Base-by-base conservation (phyloP, 2,888 invertebrate genomes). In the Psococerastis gibbosa region DNA sequence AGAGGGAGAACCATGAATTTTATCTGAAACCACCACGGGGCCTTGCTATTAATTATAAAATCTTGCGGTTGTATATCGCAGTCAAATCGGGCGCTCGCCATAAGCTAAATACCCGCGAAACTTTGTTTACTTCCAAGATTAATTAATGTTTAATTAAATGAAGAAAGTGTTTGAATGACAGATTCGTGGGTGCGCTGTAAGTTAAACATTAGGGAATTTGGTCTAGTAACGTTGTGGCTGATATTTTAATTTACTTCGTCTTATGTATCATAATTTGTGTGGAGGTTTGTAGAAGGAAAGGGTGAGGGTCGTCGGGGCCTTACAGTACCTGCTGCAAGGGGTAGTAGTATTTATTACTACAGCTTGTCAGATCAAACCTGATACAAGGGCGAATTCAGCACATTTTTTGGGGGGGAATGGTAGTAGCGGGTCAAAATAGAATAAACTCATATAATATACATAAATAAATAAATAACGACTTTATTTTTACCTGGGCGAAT, bases 141-240 rank as follows among this genome's bases (percentile, higher is more conserved):
- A 38, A 38, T 38, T 38, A 38, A 38, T 38, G 22, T 38, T 38
- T 38, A 38, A 38, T 38, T 38, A 38, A 38, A 38, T 38, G 38
- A 38, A 38, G 38, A 38, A 38, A 38, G 20, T 22, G 38, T 38
- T 20, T 38, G 15, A 20, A 15, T 38, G 22, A 13, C n/a, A 38
- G 20, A 18, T 38, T 38, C 22, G 20, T 18, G 5, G 20, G 13
- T 38, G 17, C n/a, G 6, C 20, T 22, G 16, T 38, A 38, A 20
- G 38, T 15, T 38, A 18, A 38, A 22, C 38, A 20, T 38, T 9
- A 20, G 38, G 20, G 20, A 18, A 18, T 20, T 5, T 17, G 17
- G 17, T 38, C 38, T 20, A 18, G n/a, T 38, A 18, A 38, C 22
- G 17, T n/a, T 20, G 20, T 15, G 13, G n/a, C n/a, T 18, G 17